Base-by-base conservation (phyloP, 1,140 invertebrate genomes). In the Xylocopa sonorina region DNA sequence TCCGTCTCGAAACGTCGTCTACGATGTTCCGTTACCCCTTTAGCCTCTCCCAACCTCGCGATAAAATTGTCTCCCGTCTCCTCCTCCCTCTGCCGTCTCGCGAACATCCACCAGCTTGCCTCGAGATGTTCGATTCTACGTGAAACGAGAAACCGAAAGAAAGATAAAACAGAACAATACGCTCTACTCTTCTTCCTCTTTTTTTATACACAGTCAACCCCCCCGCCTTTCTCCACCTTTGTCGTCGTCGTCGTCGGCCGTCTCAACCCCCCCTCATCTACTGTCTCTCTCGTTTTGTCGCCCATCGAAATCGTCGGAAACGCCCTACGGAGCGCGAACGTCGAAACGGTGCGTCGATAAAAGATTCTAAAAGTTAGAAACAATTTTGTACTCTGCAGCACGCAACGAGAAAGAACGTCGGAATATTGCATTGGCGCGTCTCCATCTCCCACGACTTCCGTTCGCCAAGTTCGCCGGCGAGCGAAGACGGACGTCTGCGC, bases 351-450 rank as follows among this genome's bases (percentile, higher is more conserved):
- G 64, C 66, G 34, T 69, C 63, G 57, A 78, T 84, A 84, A 85
- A 84, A 32, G 71, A 81, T 88, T 82, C 77, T 51, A 89, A 85
- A 87, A 74, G 64, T 82, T 69, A 75, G 79, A 91, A 89, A 87
- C 64, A 89, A 88, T 89, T 90, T 90, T 90, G 89, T 90, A 90
- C 89, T 90, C 74, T 88, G 84, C 55, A 79, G 81, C 78, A 85
- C 85, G 85, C 80, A 83, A 76, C 77, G 78, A 66, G 81, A 84
- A 80, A 27, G 68, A 71, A 50, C 41, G 57, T 73, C 16, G 71
- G 9, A 43, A 51, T n/a, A n/a, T 43, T 18, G 16, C 27, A 62
- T 38, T 27, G 29, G 55, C 71, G 55, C 41, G 71, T 62, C 55
- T 43, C n/a, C n/a, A n/a, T n/a, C n/a, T n/a, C n/a, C n/a, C n/a